phyloP scores from a whole-genome alignment of 2,888 invertebrate species.

The Siphonodentalium dalli region DNA sequence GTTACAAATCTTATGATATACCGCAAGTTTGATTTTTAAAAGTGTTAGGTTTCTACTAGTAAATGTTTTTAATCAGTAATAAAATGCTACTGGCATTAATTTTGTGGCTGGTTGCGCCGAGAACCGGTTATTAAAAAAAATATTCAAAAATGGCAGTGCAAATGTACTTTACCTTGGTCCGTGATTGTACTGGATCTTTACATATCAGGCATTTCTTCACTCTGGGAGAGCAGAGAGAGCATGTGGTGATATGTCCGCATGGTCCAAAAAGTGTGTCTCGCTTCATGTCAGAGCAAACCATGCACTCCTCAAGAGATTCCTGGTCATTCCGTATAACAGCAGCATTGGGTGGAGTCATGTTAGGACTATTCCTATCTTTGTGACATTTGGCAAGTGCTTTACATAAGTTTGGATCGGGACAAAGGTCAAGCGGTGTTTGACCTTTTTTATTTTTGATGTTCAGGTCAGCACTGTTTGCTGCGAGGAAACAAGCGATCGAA shows the following conservation, averaged over 20 bases:
- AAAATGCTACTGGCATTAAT: no score
- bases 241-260: slow-evolving; percentile 83
- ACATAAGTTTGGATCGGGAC: slow-evolving; percentile 97
- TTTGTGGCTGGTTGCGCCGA: not conserved
- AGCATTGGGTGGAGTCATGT: slow-evolving; percentile 49
- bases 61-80: no score
- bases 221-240: slow-evolving; percentile 83
- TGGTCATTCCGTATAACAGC: slow-evolving; percentile 62
- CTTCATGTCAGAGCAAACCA: slow-evolving; percentile 92
- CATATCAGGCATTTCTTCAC: slow-evolving; percentile 96
- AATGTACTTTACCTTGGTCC: slow-evolving; percentile 74
- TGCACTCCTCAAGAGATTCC: slow-evolving; percentile 81
- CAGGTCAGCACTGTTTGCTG: slow-evolving; percentile 93
- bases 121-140: not conserved
- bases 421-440: slow-evolving; percentile 94
- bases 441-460: slow-evolving; percentile 84
- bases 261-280: slow-evolving; percentile 75
- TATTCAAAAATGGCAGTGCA: not conserved
- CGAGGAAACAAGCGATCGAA: slow-evolving; percentile 94
- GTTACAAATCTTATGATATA: no score
- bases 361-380: slow-evolving; percentile 74
- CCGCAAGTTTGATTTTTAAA: no score
- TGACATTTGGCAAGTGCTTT: slow-evolving; percentile 92
- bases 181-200: slow-evolving; percentile 80
- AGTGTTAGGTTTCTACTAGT: no score